phyloP scores from a whole-genome alignment of 1,140 invertebrate species.

The Drosophila albomicans region DNA sequence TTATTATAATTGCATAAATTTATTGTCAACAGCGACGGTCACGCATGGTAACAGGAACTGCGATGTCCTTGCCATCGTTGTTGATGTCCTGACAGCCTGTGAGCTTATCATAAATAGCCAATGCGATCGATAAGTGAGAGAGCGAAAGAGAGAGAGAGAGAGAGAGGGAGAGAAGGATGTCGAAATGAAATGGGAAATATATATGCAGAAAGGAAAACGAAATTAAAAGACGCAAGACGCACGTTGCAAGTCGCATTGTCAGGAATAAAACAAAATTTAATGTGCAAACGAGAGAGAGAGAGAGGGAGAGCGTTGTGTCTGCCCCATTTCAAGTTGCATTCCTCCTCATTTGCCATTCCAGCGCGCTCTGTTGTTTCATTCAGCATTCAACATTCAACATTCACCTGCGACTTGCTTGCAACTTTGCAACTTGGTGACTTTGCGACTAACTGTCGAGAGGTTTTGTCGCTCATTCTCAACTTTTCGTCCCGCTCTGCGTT shows the following conservation, averaged over 20 bases:
- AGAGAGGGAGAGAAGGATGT: not conserved
- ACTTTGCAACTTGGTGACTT: slow-evolving; percentile 58
- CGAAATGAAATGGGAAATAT: slow-evolving; percentile 61
- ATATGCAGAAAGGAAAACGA: slow-evolving; percentile 72
- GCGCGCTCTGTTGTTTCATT: slow-evolving; percentile 20
- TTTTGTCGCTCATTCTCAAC: slow-evolving; percentile 14
- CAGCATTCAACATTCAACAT: slow-evolving; percentile 39
- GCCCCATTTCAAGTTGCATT: slow-evolving; percentile 52
- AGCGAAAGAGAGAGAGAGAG: slow-evolving; percentile 1
- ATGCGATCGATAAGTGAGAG: slow-evolving; percentile 36
- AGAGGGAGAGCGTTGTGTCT: not conserved
- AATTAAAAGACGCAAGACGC: slow-evolving; percentile 76
- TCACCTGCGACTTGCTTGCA: slow-evolving; percentile 61
- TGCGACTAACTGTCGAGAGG: slow-evolving; percentile 53
- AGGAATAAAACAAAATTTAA: slow-evolving; percentile 52
- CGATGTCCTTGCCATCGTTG: slow-evolving; percentile 30
- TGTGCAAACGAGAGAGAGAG: not conserved
- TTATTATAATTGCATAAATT: slow-evolving; percentile 66
- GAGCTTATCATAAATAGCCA: slow-evolving; percentile 50
- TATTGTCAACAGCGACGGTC: slow-evolving; percentile 65
- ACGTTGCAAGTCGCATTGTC: slow-evolving; percentile 36
- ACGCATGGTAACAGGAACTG: slow-evolving; percentile 56
- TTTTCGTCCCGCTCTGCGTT: not conserved
- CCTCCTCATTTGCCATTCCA: slow-evolving; percentile 22
- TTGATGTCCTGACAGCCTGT: not conserved